phyloP scores from a whole-genome alignment of 2,797 vertebrate genomes.

The Notoglanidium macrostoma region DNA sequence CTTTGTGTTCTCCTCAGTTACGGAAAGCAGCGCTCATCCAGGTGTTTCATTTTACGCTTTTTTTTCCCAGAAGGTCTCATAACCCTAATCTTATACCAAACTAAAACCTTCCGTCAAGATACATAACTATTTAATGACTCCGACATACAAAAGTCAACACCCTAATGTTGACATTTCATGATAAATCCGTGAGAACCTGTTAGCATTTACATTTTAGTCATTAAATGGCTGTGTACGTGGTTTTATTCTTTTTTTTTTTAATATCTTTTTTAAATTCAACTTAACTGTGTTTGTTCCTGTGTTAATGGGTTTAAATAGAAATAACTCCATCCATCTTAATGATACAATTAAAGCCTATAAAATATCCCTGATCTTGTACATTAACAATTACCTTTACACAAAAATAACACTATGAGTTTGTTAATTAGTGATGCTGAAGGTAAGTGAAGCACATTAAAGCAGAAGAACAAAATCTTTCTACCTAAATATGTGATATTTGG shows the following conservation, averaged over 20 bases:
- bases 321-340: slow-evolving; percentile 33
- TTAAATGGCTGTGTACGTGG: slow-evolving; percentile 11
- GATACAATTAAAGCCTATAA: not conserved
- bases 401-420: not conserved
- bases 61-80: slow-evolving; percentile 14
- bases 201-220: not conserved
- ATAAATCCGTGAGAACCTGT: not conserved
- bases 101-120: slow-evolving; percentile 15
- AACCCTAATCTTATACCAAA: slow-evolving; percentile 13
- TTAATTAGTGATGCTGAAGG: not conserved
- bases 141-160: slow-evolving; percentile 10
- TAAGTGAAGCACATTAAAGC: slow-evolving; percentile 12
- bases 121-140: slow-evolving; percentile 20
- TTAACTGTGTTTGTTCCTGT: slow-evolving; percentile 15
- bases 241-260: not conserved
- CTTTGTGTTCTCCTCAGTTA: slow-evolving; percentile 57
- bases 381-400: slow-evolving; percentile 24
- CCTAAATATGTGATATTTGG: not conserved
- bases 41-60: slow-evolving; percentile 67
- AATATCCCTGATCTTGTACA: not conserved
- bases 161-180: not conserved
- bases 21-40: slow-evolving; percentile 62
- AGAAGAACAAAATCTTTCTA: not conserved
- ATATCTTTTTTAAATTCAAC: not conserved
- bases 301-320: slow-evolving; percentile 2